phyloP scores from a whole-genome alignment of 2,113 vertebrate genomes.

The Perca flavescens region DNA sequence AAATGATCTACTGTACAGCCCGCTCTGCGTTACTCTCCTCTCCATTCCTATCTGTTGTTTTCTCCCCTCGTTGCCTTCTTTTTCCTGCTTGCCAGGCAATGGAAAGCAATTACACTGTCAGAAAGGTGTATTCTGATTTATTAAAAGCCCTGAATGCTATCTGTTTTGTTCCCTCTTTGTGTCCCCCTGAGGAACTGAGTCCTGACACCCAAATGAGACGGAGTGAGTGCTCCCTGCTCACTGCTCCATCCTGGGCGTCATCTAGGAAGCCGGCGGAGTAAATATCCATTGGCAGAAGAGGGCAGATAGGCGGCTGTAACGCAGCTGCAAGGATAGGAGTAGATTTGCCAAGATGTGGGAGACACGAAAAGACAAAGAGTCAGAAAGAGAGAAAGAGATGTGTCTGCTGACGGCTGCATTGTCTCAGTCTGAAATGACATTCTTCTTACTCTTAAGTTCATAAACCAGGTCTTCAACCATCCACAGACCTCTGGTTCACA shows the following conservation, averaged over 20 bases:
- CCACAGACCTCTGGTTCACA: conserved; percentile 21
- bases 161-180: conserved; percentile 78
- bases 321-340: conserved; percentile 51
- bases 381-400: conserved; percentile 8
- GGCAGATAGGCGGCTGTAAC: conserved; percentile 58
- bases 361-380: conserved; percentile 41
- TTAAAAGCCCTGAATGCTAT: conserved; percentile 92
- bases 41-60: conserved; percentile 86
- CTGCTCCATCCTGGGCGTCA: conserved; percentile 68
- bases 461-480: conserved; percentile 35
- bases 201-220: conserved; percentile 85
- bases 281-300: conserved; percentile 77
- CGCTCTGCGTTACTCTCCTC: conserved; percentile 64
- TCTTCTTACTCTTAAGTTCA: conserved; percentile 49
- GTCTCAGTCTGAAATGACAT: conserved; percentile 52
- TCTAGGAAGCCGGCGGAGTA: conserved; percentile 69
- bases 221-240: conserved; percentile 59
- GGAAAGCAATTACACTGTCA: conserved; percentile 97
- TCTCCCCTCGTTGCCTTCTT: conserved; percentile 72
- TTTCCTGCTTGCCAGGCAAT: conserved; percentile 78
- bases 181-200: conserved; percentile 72
- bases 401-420: conserved; percentile 47
- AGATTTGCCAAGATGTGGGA: conserved; percentile 55
- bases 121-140: conserved; percentile 96
- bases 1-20: conserved; percentile 95